Percentiles rank a stretch among this genome's conserved stretches.
phyloP scores from a whole-genome alignment of 2,113 vertebrate species.

The Morone chrysops region DNA sequence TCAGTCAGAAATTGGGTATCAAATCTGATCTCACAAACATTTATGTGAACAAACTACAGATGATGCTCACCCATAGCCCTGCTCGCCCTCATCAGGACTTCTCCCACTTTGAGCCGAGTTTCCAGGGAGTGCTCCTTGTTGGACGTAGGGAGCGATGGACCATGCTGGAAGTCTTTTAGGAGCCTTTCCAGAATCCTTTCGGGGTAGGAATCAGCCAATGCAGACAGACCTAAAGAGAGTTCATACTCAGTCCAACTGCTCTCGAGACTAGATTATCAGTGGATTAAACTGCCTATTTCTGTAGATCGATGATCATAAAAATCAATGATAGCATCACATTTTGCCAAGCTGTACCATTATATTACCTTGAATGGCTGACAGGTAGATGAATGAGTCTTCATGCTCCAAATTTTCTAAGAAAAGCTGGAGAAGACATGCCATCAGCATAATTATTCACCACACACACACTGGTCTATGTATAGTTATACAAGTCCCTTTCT shows the following conservation, averaged over 20 bases:
- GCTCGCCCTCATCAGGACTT: conserved; percentile 93
- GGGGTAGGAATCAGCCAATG: conserved; percentile 88
- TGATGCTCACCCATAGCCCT: conserved; percentile 89
- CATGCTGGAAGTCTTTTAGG: conserved; percentile 83
- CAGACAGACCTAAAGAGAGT: conserved; percentile 84
- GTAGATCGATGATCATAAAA: background rate
- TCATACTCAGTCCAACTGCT: background rate
- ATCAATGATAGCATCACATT: background rate
- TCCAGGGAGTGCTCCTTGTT: conserved; percentile 67
- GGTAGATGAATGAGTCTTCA: conserved; percentile 93
- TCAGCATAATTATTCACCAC: conserved; percentile 9
- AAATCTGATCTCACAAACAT: too few species aligned
- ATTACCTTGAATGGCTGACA: conserved; percentile 98
- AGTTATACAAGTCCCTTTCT: background rate
- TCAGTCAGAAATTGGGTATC: too few species aligned
- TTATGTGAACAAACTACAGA: background rate
- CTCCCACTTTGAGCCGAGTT: conserved; percentile 93
- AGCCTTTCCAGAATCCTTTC: conserved; percentile 87
- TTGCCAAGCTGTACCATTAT: too few species aligned
- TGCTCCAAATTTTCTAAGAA: conserved; percentile 95
- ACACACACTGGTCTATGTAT: background rate
- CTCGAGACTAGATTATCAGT: background rate
- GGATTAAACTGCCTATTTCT: background rate
- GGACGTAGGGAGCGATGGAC: conserved; percentile 39
- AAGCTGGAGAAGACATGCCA: conserved; percentile 82